Base-by-base conservation (phyloP, 1,140 invertebrate genomes). In the Trachelipus rathkii region DNA sequence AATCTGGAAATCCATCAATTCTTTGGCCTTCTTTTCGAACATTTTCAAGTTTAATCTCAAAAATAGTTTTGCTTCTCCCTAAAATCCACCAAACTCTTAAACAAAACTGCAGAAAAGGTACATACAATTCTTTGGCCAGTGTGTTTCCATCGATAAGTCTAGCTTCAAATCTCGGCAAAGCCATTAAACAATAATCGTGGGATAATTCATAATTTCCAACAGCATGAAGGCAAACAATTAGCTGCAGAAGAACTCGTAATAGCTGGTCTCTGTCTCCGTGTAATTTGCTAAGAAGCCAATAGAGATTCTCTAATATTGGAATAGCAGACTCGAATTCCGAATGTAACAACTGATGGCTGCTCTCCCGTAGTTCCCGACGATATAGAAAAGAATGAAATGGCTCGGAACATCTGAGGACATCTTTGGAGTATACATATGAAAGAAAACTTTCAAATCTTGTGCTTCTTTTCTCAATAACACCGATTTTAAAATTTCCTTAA, bases 271-370 rank as follows among this genome's bases (percentile, higher is more conserved):
- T 86, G 82, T 92, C 89, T 76, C 90, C 91, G 77, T 90, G 90
- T 10, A 93, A 84, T 86, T 90, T 93, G 85, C 92, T 92, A 75
- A 92, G 85, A 79, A 93, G 84, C 80, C 88, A 89, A 82, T 92
- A 91, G 81, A 86, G 89, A 82, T 89, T 90, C 84, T 93, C 91
- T 68, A 93, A 85, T 33, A 91, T 82, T 23, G 87, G 87, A 66
- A 89, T 85, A 43, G 91, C 91, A 81, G 88, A 85, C 79, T 88
- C 87, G 85, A 89, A 90, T 70, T 89, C 87, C n/a, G 88, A 86
- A 50, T 88, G 85, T 68, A 87, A 84, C 81, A 93, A 86, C 44
- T 88, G 86, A 82, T 86, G 84, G 78, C 88, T 89, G 0, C 89
- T 90, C 82, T 89, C 87, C 67, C 82, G 85, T 19, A 92, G 83